Evolutionary conservation across 2,797 vertebrate species (phyloP), one percentile per base, ranked within the genome.

Genomic region (Enoplosus armatus): DNA sequence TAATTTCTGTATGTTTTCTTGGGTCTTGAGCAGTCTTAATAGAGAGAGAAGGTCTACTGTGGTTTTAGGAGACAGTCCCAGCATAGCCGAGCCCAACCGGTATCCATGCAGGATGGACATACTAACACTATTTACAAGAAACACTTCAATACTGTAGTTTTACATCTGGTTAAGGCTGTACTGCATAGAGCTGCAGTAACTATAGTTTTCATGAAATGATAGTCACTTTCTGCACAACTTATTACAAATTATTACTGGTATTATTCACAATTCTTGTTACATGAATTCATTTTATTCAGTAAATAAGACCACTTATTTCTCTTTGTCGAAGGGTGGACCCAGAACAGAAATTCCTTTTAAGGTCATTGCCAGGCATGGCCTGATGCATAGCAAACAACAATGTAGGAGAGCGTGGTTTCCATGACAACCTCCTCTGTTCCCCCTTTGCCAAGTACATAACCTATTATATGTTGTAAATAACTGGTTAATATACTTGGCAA

Each of bases 101-200:
- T 94, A 96, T 96, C 94, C 96, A 97, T 95, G 95, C 94, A 95
- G 96, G 96, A 96, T 89, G 90, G 78, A 94, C 83, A 93, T 93
- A 96, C 93, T 95, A 97, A 97, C 96, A 97, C 94, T 98, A 98
- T 98, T 95, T 98, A 98, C 97, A 98, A 92, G 85, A 92, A 91
- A 93, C 90, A 92, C 85, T 82, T 94, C 87, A 92, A 90, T 93
- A 91, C 91, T 93, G 92, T 92, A 92, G 90, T 90, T 93, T 88
- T 89, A 93, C 91, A 90, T 93, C 92, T 93, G 92, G 91, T 96
- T 96, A 96, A 96, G 95, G 95, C 95, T 94, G 90, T 89, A 92
- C 94, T 95, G 95, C 94, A 90, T 81, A 89, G 79, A 88, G 89
- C 71, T 90, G 93, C 95, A 95, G 93, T 90, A 87, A 93, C 89